Evolutionary conservation across 2,113 vertebrate species (phyloP), one percentile per base, ranked within the genome.

Genomic region (Euleptes europaea): DNA sequence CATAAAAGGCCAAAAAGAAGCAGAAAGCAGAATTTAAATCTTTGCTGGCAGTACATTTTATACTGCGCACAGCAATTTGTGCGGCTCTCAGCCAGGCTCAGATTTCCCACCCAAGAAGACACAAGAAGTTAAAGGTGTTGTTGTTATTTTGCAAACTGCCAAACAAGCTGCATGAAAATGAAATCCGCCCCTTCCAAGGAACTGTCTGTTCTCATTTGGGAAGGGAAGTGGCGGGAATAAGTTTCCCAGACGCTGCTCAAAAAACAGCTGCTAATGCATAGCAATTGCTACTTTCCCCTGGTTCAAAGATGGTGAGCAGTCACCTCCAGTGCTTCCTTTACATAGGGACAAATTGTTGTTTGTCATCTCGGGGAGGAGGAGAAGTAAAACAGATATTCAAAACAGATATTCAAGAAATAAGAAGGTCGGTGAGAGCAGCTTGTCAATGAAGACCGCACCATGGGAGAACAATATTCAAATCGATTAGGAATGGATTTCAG

Each of bases 201-300:
- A 8, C 0, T 86, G 71, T 0, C 0, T 51, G 38, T 74, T 0
- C 23, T 47, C 0, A 57, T 86, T 75, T 81, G 60, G 44, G 6
- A 80, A 40, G 42, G 19, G n/a, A 49, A 40, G 14, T 9, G 26
- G 31, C 3, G 47, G 17, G 17, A 19, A 57, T 33, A 23, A 80
- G 35, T 17, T 9, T 15, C 1, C 2, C 12, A 79, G 4, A 47
- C 12, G 12, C 3, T 15, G 23, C 21, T 28, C 8, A 7, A 49
- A 63, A 44, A 73, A 26, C 23, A 2, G 31, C 28, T 44, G 49
- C 13, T 72, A 78, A 47, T 21, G 42, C 1, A 8, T 57, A 5
- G 40, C 51, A 9, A 4, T 28, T 54, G 40, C 38, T 23, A 3
- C 14, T 71, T 44, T 17, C 60, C 38, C 1, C 57, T 28, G 63